Evolutionary conservation across 2,113 vertebrate species (phyloP).

Genomic region (Daubentonia madagascariensis): DNA sequence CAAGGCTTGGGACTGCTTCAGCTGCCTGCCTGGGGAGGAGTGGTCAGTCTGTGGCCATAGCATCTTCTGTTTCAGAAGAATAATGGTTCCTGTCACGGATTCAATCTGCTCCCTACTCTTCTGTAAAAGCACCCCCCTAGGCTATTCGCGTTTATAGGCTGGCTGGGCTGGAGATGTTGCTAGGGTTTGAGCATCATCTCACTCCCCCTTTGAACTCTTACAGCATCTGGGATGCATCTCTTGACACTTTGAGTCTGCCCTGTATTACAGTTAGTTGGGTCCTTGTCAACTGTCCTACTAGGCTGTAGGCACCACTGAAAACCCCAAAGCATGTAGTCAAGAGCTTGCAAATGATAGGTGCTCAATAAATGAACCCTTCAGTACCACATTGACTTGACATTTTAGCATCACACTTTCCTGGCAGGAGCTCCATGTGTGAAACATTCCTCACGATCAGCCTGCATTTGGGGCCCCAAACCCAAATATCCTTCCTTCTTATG

Average conservation of each 20-base stretch:
- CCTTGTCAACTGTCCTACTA: background rate
- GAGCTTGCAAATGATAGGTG: background rate
- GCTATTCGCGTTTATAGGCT: background rate
- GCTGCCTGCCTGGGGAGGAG: background rate
- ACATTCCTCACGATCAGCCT: background rate
- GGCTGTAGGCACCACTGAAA: background rate
- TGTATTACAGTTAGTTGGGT: background rate
- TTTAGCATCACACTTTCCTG: background rate
- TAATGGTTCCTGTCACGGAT: background rate
- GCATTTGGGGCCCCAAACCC: background rate
- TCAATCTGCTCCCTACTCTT: conserved; percentile 20
- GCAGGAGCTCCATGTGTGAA: background rate
- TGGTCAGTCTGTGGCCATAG: background rate
- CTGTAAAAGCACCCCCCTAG: background rate
- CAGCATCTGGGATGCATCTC: background rate
- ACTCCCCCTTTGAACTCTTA: background rate
- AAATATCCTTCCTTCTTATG: background rate
- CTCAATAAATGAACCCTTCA: background rate
- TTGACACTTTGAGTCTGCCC: background rate
- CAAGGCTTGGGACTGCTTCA: background rate
- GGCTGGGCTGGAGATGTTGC: background rate
- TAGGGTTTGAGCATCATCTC: background rate
- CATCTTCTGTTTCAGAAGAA: conserved; percentile 35
- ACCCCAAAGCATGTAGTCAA: background rate
- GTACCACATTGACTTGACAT: background rate